Evolutionary conservation across 2,113 vertebrate genomes (phyloP), one percentile per base, ranked within the genome.

Genomic region (Willisornis vidua): DNA sequence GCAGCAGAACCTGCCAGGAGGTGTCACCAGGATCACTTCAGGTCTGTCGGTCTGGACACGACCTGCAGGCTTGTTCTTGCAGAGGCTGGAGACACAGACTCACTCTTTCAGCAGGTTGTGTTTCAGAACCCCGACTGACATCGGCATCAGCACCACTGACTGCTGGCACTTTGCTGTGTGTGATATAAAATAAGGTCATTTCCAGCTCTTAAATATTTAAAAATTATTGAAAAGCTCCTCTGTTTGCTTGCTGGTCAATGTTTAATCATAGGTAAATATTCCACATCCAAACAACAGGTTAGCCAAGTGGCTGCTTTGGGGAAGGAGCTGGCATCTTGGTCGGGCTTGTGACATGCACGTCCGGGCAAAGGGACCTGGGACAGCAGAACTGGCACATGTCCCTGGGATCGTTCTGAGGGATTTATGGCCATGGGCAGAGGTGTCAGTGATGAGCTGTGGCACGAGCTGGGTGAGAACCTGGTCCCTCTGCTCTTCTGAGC

Each of bases 201-300:
- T 93, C 76, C 70, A 94, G 75, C 89, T 96, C 89, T 88, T 67
- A 95, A 96, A 65, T 93, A 91, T 84, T 96, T 83, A 71, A 96
- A 93, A 95, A 90, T 75, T 90, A 81, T 54, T 93, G 83, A 92
- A 96, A 97, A 90, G 65, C 84, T 91, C 37, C 82, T 95, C 89
- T 97, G 86, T 96, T 97, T 97, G 95, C 70, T 87, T 59, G 37
- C 51, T 82, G 66, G 90, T 74, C 35, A 91, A 89, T 96, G 79
- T 94, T 96, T 92, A 94, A 91, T 85, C 66, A 29, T 17, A 37
- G 35, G 94, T 88, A 96, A 97, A 96, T 97, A 97, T 93, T 95
- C 95, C 96, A 86, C 89, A 41, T 74, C 48, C 94, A 86, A 94
- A 58, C 90, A 92, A 67, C 52, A 67, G 62, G 62, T 94, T 33